Base-by-base conservation (phyloP, 2,888 invertebrate species). In the Platerodrilus igneus region DNA sequence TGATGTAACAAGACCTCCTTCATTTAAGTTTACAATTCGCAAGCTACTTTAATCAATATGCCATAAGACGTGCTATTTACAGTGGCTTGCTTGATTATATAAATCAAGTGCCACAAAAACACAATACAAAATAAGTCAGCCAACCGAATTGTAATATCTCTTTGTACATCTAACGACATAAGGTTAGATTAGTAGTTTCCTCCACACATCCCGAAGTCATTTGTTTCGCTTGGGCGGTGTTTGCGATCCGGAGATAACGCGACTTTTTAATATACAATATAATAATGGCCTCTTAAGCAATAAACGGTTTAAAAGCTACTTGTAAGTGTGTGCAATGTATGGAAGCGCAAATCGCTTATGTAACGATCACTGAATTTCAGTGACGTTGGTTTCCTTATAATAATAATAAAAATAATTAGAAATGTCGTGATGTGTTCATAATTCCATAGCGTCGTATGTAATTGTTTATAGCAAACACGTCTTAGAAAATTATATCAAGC, bases 261-360 rank as follows among this genome's bases (percentile, higher is more conserved):
- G 55, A 56, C 54, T 55, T 55, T 57, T 56, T 59, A 58, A 57
- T 56, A 54, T 55, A 51, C 55, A 51, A 56, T 56, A 56, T 55
- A 53, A 55, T 53, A 53, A 60, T 58, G 60, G 49, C 51, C 44
- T 44, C 44, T 50, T 43, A 43, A 38, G 48, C 45, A 48, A 51
- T 50, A 48, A 52, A 45, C 39, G 21, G 36, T 34, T 33, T 36
- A 37, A 42, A 40, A 37, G 41, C 31, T 38, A 20, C 37, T 34
- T 40, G 28, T 44, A 37, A 18, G 34, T 16, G 20, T 27, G 26
- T 21, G 31, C 41, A 26, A 38, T 33, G 30, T 41, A 32, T 38
- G 23, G 30, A 14, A 23, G 38, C 30, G 28, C 29, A 22, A 17
- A 20, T 27, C n/a, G 13, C 35, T 34, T 37, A 31, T 30, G 37